phyloP scores from a whole-genome alignment of 2,888 invertebrate species.

The Crepidodera aurea region DNA sequence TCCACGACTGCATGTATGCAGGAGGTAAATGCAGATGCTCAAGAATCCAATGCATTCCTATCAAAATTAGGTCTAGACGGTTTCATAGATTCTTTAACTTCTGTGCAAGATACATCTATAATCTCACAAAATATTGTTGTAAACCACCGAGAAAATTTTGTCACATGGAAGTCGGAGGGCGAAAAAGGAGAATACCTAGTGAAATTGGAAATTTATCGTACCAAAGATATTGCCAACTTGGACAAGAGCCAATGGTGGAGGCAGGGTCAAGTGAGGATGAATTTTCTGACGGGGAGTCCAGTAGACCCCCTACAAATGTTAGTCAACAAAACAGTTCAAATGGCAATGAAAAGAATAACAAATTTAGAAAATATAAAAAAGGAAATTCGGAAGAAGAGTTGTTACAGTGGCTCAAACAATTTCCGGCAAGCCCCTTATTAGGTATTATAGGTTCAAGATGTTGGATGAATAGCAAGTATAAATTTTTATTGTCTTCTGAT shows the following conservation, averaged over 20 bases:
- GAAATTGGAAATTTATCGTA: constrained; percentile 18
- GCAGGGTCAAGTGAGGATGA: constrained; percentile 11
- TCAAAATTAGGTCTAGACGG: not conserved
- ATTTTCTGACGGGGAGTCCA: constrained; percentile 20
- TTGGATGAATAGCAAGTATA: not conserved
- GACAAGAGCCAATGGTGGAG: constrained; percentile 29
- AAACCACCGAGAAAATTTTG: not conserved
- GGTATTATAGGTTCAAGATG: constrained; percentile 3
- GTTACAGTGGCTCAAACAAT: constrained; percentile 16
- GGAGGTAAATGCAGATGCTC: constrained; percentile 14
- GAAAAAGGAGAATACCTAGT: constrained; percentile 10
- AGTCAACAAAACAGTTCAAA: not conserved
- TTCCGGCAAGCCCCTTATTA: constrained; percentile 25
- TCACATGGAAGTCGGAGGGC: constrained; percentile 2
- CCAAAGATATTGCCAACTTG: constrained; percentile 16
- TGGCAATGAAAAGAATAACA: constrained; percentile 12
- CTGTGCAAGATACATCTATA: constrained; percentile 2
- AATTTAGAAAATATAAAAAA: constrained; percentile 21
- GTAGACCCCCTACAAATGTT: constrained; percentile 24
- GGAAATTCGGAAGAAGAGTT: constrained; percentile 25
- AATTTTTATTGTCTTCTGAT: not conserved
- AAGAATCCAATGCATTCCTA: not conserved
- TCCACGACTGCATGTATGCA: constrained; percentile 11
- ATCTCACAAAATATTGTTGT: constrained; percentile 17
- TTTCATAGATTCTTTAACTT: constrained; percentile 7